Percentiles rank a stretch among this genome's conserved stretches.
phyloP scores from a whole-genome alignment of 2,797 vertebrate genomes.

The Rhinichthys osculus region DNA sequence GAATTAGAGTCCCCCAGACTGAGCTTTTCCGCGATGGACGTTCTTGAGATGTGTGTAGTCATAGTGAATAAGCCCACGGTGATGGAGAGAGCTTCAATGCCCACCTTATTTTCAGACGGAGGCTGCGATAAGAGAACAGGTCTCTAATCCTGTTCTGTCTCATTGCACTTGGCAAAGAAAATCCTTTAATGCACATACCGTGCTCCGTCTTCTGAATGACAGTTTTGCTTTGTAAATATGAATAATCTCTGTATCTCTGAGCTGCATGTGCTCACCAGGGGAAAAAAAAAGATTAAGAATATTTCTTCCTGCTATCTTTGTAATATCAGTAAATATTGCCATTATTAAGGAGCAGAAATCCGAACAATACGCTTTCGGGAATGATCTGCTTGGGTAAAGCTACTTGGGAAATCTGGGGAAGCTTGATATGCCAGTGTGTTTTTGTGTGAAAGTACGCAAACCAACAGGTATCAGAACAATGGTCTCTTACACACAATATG shows the following conservation, averaged over 20 bases:
- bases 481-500: slow-evolving; percentile 47
- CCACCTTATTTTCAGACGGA: slow-evolving; percentile 42
- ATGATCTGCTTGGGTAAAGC: slow-evolving; percentile 1
- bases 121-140: slow-evolving; percentile 42
- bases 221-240: slow-evolving; percentile 61
- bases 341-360: slow-evolving; percentile 36
- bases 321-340: slow-evolving; percentile 45
- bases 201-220: slow-evolving; percentile 49
- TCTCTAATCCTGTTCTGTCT: slow-evolving; percentile 54
- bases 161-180: slow-evolving; percentile 55
- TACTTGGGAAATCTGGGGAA: not conserved
- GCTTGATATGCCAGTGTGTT: not conserved
- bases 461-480: slow-evolving; percentile 32
- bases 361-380: not conserved
- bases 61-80: slow-evolving; percentile 15
- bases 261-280: slow-evolving; percentile 50
- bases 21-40: not conserved
- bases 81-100: slow-evolving; percentile 32
- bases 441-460: not conserved
- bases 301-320: slow-evolving; percentile 11
- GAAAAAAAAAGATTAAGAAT: slow-evolving; percentile 45
- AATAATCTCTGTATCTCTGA: slow-evolving; percentile 59
- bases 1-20: not conserved
- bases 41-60: not conserved
- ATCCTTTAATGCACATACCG: slow-evolving; percentile 45